Evolutionary conservation across 2,888 invertebrate species (phyloP), one percentile per base, ranked within the genome.

Genomic region (Hypomecis atomaria): DNA sequence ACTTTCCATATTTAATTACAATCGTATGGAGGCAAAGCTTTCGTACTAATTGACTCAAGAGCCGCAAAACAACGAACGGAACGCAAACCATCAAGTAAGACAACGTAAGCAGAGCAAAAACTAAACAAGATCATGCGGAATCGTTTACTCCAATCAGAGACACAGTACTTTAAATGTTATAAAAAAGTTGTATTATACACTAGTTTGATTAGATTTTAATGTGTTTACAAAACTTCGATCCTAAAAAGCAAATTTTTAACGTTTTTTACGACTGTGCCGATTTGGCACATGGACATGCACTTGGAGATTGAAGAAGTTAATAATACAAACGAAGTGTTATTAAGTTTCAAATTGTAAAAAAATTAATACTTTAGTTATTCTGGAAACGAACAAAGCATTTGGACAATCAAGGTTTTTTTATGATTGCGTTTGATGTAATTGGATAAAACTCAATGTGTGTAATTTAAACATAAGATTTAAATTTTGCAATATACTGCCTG

Each of bases 121-220:
- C 81, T 72, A 85, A 87, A 88, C 88, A 82, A 84, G 87, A 88
- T 87, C 88, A 90, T 86, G 87, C 83, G 86, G 89, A 89, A 88
- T 89, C 89, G 87, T 89, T 91, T 89, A 89, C 89, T 88, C 84
- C 87, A 86, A 88, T 88, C 88, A 84, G 79, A 78, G 82, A 76
- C 67, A 74, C 71, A 74, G 67, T 65, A 62, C 43, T 64, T 52
- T 62, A n/a, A n/a, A n/a, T 67, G 42, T 69, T 37, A 60, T 58
- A 49, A 48, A 54, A n/a, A 60, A 13, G 47, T 42, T 11, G 23
- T 49, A 49, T n/a, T 11, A 50, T 37, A 33, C 40, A 33, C 33
- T 3, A 10, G 0, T 40, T 33, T 52, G 40, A 40, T 50, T 37
- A 38, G 9, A n/a, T 50, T 50, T 38, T 13, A 38, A 37, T 49